phyloP scores from a whole-genome alignment of 2,797 vertebrate genomes.

The Borostomias antarcticus region DNA sequence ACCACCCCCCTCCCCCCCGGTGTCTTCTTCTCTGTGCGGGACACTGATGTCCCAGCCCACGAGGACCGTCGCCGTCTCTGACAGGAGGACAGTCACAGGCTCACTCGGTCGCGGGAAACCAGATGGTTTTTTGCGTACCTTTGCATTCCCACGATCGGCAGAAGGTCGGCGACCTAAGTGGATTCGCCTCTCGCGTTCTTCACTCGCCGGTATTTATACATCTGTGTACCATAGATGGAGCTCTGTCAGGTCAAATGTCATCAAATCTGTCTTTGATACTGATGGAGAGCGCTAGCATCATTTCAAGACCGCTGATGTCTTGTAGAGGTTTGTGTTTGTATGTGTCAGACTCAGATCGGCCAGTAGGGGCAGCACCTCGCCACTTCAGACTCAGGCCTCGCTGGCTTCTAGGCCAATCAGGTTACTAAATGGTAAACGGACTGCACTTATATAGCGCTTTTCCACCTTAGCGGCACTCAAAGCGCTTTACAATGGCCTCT shows the following conservation, averaged over 20 bases:
- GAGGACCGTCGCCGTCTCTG: neutral
- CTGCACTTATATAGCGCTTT: no score
- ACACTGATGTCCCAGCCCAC: neutral
- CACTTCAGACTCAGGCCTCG: neutral
- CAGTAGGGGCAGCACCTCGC: neutral
- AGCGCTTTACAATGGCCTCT: no score
- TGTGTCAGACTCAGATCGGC: no score
- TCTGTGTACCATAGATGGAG: neutral
- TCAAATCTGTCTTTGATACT: no score
- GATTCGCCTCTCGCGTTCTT: neutral
- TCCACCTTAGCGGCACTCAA: no score
- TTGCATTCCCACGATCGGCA: no score
- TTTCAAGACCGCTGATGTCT: no score
- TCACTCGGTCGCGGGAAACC: neutral
- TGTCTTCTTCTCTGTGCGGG: neutral
- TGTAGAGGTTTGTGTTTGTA: no score
- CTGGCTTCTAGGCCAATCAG: slow-evolving; percentile 10
- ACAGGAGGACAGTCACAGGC: neutral
- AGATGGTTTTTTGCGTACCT: neutral
- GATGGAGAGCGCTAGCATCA: no score
- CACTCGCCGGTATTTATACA: neutral
- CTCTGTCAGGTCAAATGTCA: no score
- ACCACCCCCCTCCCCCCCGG: neutral
- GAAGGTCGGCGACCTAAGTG: no score
- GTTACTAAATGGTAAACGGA: no score